Evolutionary conservation across 2,113 vertebrate genomes (phyloP).

Genomic region (Cyanocitta stelleri): DNA sequence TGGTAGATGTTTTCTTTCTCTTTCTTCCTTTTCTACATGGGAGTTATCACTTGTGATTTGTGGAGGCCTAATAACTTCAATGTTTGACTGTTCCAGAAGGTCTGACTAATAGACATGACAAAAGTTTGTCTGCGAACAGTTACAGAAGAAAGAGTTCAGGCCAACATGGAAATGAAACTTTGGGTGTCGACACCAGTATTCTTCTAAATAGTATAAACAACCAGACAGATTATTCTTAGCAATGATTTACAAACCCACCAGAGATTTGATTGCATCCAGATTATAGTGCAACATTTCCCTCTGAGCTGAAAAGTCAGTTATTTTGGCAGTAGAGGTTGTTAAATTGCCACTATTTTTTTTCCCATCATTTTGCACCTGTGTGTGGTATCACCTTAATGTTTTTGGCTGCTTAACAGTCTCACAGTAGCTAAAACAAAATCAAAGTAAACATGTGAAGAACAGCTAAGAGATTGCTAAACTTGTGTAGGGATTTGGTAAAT

Average conservation of each 20-base stretch:
- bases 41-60: background rate
- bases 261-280: conserved; percentile 17
- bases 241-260: conserved; percentile 20
- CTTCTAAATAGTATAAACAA: conserved; percentile 28
- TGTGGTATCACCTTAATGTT: background rate
- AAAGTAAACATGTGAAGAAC: background rate
- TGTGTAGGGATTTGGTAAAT: background rate
- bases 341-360: background rate
- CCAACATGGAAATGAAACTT: conserved; percentile 1
- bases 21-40: background rate
- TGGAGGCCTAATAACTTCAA: background rate
- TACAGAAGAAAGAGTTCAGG: background rate
- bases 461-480: background rate
- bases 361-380: background rate
- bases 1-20: background rate
- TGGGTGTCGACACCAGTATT: background rate
- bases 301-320: background rate
- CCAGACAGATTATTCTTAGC: conserved; percentile 39
- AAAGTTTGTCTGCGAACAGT: background rate
- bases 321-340: background rate
- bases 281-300: background rate
- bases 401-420: background rate
- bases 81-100: background rate
- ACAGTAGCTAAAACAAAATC: background rate
- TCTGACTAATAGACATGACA: background rate